A percentile compares a stretch with the other conserved stretches of the same genome.
phyloP scores from a whole-genome alignment of 2,797 vertebrate genomes.

The Melopsittacus undulatus region DNA sequence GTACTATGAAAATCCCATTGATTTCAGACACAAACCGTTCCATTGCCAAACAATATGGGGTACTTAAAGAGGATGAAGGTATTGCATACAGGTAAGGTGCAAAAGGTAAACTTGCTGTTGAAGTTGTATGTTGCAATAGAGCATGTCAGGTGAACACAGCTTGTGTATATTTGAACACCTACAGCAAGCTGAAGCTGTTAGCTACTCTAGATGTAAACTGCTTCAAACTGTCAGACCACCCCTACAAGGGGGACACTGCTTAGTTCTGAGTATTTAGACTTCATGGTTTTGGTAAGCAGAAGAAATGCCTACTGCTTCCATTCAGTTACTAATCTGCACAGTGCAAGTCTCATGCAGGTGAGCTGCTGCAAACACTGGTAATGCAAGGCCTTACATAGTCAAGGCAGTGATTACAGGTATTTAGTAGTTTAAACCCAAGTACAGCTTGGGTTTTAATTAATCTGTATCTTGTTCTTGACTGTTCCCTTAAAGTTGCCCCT shows the following conservation, averaged over 20 bases:
- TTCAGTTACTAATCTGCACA: neutral
- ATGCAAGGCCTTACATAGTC: neutral
- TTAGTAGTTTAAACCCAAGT: neutral
- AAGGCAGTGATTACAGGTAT: neutral
- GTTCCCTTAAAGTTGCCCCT: neutral
- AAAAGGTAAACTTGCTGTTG: neutral
- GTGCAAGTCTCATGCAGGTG: neutral
- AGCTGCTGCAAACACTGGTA: neutral
- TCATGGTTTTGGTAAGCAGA: neutral
- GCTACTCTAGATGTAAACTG: neutral
- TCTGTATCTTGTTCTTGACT: neutral
- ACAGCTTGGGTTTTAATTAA: neutral
- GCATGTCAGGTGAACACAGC: neutral
- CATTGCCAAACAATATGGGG: constrained; percentile 91
- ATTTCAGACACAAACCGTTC: constrained; percentile 86
- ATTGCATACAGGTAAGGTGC: constrained; percentile 90
- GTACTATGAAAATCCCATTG: constrained; percentile 92
- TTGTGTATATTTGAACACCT: neutral
- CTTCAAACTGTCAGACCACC: neutral
- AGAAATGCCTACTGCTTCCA: neutral
- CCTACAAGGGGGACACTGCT: neutral
- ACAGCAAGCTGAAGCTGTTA: neutral
- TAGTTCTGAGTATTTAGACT: neutral
- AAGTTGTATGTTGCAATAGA: neutral
- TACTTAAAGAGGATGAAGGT: constrained; percentile 94